A percentile compares a stretch with the other conserved stretches of the same genome.
phyloP scores from a whole-genome alignment of 2,113 vertebrate genomes.

The Hyaena hyaena region DNA sequence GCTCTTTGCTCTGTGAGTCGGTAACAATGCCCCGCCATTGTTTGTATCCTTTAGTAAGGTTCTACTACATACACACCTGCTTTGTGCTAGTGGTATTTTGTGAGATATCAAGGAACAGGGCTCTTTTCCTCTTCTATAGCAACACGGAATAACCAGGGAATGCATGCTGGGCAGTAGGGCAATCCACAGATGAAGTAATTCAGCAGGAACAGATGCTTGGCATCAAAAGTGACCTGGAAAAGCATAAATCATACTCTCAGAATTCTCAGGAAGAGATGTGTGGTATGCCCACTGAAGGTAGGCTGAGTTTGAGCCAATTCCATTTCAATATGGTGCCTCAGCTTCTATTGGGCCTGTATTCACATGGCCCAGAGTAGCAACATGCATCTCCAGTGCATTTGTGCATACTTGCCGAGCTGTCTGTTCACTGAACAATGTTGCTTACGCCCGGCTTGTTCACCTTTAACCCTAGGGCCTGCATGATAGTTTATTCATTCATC shows the following conservation, averaged over 20 bases:
- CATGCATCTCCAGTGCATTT: background rate
- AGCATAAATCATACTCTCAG: background rate
- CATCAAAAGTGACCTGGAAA: background rate
- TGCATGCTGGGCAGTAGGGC: background rate
- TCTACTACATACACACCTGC: background rate
- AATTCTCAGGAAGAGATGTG: background rate
- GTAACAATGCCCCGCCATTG: background rate
- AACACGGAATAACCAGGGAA: background rate
- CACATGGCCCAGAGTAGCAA: background rate
- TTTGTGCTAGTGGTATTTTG: background rate
- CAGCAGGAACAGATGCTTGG: background rate
- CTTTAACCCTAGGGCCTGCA: background rate
- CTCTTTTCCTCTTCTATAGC: background rate
- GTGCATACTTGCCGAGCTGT: background rate
- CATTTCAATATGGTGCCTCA: background rate
- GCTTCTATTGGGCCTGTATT: background rate
- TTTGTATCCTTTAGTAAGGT: background rate
- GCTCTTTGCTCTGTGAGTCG: background rate
- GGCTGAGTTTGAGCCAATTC: background rate
- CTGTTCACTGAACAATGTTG: background rate
- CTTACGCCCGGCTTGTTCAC: background rate
- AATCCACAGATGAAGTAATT: conserved; percentile 12
- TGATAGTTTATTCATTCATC: background rate
- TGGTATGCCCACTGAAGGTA: background rate
- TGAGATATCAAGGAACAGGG: background rate